Evolutionary conservation across 2,888 invertebrate genomes (phyloP).

Genomic region (Tipula unca): DNA sequence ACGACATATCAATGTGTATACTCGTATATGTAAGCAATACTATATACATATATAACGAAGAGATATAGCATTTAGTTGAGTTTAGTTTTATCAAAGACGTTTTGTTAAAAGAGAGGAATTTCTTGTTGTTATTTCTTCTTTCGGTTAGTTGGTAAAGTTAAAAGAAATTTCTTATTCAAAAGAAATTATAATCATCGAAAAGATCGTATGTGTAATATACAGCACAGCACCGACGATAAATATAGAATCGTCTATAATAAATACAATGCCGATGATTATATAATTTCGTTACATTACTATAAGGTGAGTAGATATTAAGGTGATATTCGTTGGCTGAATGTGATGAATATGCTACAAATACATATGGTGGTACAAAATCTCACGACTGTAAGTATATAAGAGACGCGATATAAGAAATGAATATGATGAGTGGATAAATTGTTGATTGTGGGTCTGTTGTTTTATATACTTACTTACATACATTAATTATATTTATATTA

Average conservation of each 20-base stretch:
- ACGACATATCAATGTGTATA: too few species aligned
- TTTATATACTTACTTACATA: neutral
- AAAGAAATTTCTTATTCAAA: neutral
- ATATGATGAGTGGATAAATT: neutral
- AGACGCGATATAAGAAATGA: neutral
- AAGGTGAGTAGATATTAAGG: too few species aligned
- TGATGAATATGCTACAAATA: too few species aligned
- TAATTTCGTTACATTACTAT: too few species aligned
- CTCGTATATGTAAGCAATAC: neutral
- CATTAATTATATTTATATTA: conserved; percentile 9
- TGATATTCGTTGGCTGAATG: too few species aligned
- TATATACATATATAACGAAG: neutral
- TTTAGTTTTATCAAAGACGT: neutral
- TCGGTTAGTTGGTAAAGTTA: neutral
- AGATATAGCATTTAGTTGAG: neutral
- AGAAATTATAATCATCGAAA: neutral
- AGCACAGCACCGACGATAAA: neutral
- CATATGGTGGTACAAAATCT: neutral
- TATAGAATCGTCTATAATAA: neutral
- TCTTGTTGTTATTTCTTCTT: neutral
- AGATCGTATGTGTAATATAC: neutral
- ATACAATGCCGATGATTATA: neutral
- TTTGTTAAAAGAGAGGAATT: conserved; percentile 9
- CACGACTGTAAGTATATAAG: neutral
- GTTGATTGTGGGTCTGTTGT: conserved; percentile 15